These are phyloP conservation scores for Gadus macrocephalus DNA, from an alignment of 2,113 vertebrate genomes.

Conservation along the genomic window DNA sequence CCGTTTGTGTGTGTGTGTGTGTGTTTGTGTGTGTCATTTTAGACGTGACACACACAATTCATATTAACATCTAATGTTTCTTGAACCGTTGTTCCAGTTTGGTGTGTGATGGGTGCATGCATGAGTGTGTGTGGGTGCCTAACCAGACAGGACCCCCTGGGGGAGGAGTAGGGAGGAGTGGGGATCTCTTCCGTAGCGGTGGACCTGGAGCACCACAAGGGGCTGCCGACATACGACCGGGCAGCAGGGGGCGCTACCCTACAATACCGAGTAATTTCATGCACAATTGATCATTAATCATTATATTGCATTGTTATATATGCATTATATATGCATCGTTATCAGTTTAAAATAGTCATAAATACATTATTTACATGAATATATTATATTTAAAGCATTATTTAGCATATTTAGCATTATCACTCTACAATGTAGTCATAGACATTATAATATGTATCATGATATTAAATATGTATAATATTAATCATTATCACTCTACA, in stretches of 20 bases:
- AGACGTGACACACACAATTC: no score
- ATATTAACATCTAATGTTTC: no score
- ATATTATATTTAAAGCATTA: no score
- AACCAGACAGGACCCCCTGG: constrained; percentile 44
- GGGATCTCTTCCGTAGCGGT: constrained; percentile 61
- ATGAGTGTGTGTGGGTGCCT: constrained; percentile 7
- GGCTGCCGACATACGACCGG: constrained; percentile 42
- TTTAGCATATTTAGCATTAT: no score
- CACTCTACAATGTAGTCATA: background rate
- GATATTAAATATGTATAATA: background rate
- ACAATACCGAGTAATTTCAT: background rate
- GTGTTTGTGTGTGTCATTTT: no score
- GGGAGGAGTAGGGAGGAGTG: constrained; percentile 54
- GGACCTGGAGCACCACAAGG: constrained; percentile 45
- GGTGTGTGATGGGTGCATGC: background rate
- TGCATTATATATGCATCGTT: background rate
- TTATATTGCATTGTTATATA: background rate
- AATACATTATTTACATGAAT: no score
- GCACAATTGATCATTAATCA: background rate
- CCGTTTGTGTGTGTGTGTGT: no score
- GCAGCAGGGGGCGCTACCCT: constrained; percentile 20
- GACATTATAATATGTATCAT: background rate
- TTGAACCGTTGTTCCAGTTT: no score
- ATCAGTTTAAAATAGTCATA: background rate
- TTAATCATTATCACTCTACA: background rate